phyloP scores from a whole-genome alignment of 2,113 vertebrate species.

The Oncorhynchus masou region DNA sequence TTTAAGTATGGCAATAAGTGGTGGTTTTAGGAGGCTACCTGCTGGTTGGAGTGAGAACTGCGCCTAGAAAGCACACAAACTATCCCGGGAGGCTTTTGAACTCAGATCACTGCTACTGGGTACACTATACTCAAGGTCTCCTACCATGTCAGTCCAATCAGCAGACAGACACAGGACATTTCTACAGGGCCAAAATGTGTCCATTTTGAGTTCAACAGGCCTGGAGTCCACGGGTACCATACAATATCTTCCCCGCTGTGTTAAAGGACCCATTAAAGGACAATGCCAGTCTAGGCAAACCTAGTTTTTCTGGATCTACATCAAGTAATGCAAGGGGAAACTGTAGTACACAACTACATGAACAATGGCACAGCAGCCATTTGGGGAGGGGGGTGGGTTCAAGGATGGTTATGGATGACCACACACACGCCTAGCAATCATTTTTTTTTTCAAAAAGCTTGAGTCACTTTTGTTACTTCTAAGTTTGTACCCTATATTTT shows the following conservation, averaged over 20 bases:
- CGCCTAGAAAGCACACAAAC: slow-evolving; percentile 58
- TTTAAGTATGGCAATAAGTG: neutral
- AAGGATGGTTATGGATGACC: slow-evolving; percentile 23
- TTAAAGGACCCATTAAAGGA: slow-evolving; percentile 36
- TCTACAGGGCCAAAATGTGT: neutral
- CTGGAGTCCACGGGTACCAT: slow-evolving; percentile 35
- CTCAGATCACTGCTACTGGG: slow-evolving; percentile 32
- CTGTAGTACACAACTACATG: neutral
- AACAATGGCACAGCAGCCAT: neutral
- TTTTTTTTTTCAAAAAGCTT: slow-evolving; percentile 59
- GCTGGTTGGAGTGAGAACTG: slow-evolving; percentile 42
- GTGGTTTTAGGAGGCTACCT: slow-evolving; percentile 41
- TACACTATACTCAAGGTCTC: no score
- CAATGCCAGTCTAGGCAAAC: neutral
- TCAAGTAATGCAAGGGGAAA: slow-evolving; percentile 9
- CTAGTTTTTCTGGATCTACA: neutral
- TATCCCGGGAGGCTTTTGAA: slow-evolving; percentile 60
- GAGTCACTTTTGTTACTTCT: slow-evolving; percentile 70
- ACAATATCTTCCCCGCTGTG: slow-evolving; percentile 45
- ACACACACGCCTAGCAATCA: slow-evolving; percentile 30
- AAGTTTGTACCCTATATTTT: slow-evolving; percentile 71
- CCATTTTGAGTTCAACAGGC: neutral
- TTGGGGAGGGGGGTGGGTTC: neutral
- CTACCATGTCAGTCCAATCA: neutral
- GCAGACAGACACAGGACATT: neutral